Conservation (phyloP, 2,113 vertebrate genomes). For the Aptenodytes forsteri region DNA sequence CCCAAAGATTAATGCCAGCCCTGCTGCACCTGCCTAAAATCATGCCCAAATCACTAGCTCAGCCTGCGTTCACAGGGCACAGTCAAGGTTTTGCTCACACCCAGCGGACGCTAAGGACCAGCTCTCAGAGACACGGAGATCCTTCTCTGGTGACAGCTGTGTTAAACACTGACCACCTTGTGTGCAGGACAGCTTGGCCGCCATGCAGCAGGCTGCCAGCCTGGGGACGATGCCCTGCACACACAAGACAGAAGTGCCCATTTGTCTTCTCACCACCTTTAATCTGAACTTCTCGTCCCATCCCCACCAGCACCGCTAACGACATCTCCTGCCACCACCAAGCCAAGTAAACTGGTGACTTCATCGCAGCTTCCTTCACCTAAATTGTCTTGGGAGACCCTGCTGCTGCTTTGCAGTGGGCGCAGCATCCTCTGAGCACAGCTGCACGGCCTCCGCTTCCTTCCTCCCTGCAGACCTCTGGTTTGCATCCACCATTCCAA, state of each 20-base stretch:
- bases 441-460: slow-evolving; percentile 27
- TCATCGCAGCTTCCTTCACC: slow-evolving; percentile 28
- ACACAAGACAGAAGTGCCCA: fast-evolving
- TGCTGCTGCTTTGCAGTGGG: neutral
- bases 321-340: neutral
- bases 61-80: fast-evolving
- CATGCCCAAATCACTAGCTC: neutral
- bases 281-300: neutral
- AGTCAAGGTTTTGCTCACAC: neutral
- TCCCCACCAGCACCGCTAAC: fast-evolving
- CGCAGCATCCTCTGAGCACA: neutral
- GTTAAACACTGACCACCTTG: fast-evolving
- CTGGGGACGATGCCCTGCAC: fast-evolving
- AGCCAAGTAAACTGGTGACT: slow-evolving; percentile 15
- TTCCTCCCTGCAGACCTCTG: neutral
- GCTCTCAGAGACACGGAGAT: neutral
- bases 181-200: neutral
- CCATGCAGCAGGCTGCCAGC: neutral
- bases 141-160: neutral
- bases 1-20: fast-evolving
- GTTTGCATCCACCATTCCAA: neutral
- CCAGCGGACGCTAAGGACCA: neutral
- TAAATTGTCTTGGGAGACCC: neutral
- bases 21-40: no score
- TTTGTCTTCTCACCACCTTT: neutral